phyloP scores from a whole-genome alignment of 2,113 vertebrate genomes.

The Crotalus tigris region DNA sequence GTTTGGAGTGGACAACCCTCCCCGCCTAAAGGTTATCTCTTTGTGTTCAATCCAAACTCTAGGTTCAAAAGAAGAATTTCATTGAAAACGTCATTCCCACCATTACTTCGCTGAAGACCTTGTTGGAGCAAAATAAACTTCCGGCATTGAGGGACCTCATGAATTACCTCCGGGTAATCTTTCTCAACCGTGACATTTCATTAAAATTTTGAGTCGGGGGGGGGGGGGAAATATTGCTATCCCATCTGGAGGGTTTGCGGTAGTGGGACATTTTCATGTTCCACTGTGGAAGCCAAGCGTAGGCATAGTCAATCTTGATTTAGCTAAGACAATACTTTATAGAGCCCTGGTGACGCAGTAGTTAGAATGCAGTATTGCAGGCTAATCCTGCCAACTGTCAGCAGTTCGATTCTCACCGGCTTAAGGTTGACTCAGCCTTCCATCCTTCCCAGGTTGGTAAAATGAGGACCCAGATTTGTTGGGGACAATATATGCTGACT shows the following conservation, averaged over 20 bases:
- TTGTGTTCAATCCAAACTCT: conserved; percentile 38
- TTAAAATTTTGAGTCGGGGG: neutral
- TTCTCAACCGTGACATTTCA: neutral
- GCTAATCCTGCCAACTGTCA: neutral
- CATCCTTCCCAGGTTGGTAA: neutral
- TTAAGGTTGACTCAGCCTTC: neutral
- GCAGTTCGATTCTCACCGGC: neutral
- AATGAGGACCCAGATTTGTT: neutral
- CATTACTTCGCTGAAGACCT: conserved; percentile 83
- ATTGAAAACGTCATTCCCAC: conserved; percentile 89
- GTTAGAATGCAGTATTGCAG: neutral
- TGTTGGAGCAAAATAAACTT: conserved; percentile 85
- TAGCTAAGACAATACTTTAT: neutral
- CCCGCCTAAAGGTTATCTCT: neutral
- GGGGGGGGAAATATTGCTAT: neutral
- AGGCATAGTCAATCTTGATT: neutral
- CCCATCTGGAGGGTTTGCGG: neutral
- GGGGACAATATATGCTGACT: neutral
- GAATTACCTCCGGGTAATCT: conserved; percentile 84
- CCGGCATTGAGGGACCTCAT: conserved; percentile 89
- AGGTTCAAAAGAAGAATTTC: conserved; percentile 95
- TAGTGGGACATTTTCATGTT: neutral
- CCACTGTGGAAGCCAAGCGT: neutral
- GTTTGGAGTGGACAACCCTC: neutral
- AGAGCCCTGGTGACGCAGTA: neutral